These are phyloP conservation scores for Drosophila erecta DNA, from an alignment of 1,140 invertebrate species.

Conservation along the genomic window DNA sequence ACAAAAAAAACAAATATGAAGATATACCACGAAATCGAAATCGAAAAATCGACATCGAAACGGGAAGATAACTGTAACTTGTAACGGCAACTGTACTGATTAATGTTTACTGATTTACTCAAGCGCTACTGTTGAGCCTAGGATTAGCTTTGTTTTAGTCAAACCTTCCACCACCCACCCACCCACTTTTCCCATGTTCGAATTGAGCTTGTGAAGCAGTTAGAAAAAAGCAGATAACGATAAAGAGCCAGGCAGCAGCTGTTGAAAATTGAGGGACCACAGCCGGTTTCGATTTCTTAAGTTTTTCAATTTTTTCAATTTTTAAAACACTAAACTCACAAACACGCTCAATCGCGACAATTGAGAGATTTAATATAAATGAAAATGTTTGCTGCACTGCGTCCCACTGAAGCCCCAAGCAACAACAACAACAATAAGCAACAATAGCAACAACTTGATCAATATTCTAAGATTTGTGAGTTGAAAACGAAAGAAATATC, in stretches of 20 bases:
- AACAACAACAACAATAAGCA: conserved; percentile 35
- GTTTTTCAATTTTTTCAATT: conserved; percentile 16
- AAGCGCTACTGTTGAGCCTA: conserved; percentile 55
- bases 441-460: conserved; percentile 42
- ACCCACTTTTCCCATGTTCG: conserved; percentile 1
- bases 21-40: conserved; percentile 27
- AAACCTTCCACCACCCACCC: neutral
- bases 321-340: conserved; percentile 31
- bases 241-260: neutral
- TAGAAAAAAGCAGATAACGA: neutral
- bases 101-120: conserved; percentile 57
- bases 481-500: conserved; percentile 33
- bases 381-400: conserved; percentile 56
- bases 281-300: conserved; percentile 55
- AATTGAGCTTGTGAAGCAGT: conserved; percentile 6
- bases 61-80: conserved; percentile 45
- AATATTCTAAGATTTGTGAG: conserved; percentile 62
- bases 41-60: conserved; percentile 35
- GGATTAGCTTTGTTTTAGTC: conserved; percentile 45
- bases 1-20: neutral
- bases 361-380: neutral
- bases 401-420: conserved; percentile 45
- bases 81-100: conserved; percentile 60
- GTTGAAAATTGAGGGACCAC: conserved; percentile 59
- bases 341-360: conserved; percentile 9